Conservation (phyloP, 1,140 invertebrate genomes). For the Harlomillsia oculata region DNA sequence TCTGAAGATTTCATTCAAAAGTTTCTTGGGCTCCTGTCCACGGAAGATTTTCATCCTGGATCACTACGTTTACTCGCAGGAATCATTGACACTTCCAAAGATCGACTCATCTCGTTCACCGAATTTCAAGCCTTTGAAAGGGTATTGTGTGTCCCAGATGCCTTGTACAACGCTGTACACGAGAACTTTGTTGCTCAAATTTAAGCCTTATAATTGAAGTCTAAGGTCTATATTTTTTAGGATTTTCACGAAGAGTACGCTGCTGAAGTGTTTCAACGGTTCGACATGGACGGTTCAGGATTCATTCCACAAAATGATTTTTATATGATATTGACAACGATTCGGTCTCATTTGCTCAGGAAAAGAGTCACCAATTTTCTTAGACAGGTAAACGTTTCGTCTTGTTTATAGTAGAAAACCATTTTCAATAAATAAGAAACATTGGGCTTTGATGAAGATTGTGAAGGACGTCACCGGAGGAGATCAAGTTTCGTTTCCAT, state of each 20-base stretch:
- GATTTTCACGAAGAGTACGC: conserved; percentile 99
- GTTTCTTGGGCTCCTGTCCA: conserved; percentile 76
- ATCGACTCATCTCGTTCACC: conserved; percentile 92
- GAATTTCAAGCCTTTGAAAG: conserved; percentile 98
- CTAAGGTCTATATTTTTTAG: conserved; percentile 39
- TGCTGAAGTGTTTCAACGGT: conserved; percentile 50
- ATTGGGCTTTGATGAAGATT: conserved; percentile 3
- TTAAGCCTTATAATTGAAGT: background rate
- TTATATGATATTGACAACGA: conserved; percentile 21
- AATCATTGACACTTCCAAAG: conserved; percentile 93
- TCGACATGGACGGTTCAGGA: conserved; percentile 3
- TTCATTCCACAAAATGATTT: conserved; percentile 19
- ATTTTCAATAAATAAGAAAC: conserved; percentile 1
- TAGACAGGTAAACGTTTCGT: background rate
- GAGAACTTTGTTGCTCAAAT: conserved; percentile 33
- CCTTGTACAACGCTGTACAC: conserved; percentile 85
- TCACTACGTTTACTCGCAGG: conserved; percentile 83
- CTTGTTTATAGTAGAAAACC: background rate
- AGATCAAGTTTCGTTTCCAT: conserved; percentile 21
- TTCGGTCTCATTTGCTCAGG: conserved; percentile 19
- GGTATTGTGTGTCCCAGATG: conserved; percentile 88
- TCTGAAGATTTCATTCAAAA: conserved; percentile 82
- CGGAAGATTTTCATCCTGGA: conserved; percentile 67
- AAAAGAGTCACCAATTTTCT: conserved; percentile 12
- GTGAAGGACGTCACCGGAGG: background rate